Evolutionary conservation across 2,888 invertebrate genomes (phyloP).

Genomic region (Lottia scabra): DNA sequence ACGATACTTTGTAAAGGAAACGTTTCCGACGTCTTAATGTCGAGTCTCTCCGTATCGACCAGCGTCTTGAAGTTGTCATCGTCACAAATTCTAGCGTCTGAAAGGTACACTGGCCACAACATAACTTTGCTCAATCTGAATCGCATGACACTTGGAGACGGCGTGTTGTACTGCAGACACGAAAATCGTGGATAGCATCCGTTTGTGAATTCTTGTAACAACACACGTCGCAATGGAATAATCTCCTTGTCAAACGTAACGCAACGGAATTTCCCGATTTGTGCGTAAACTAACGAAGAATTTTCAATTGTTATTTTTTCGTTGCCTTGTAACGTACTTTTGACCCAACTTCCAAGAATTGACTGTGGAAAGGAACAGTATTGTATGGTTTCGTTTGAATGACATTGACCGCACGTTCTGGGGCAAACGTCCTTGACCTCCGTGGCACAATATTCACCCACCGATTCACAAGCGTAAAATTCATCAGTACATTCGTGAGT

Average conservation of each 20-base stretch:
- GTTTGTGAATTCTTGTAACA: constrained; percentile 32
- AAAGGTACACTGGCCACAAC: constrained; percentile 33
- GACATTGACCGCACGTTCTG: constrained; percentile 22
- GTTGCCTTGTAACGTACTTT: constrained; percentile 7
- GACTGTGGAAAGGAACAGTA: constrained; percentile 25
- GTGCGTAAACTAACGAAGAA: constrained; percentile 20
- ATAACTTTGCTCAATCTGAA: constrained; percentile 32
- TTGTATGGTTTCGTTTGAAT: constrained; percentile 1
- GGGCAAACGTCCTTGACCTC: constrained; percentile 20
- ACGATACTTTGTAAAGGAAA: constrained; percentile 29
- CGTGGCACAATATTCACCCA: constrained; percentile 19
- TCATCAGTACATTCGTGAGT: constrained; percentile 26
- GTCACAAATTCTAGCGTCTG: constrained; percentile 34
- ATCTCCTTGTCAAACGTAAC: constrained; percentile 28
- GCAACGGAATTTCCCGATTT: constrained; percentile 28
- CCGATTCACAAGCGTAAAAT: constrained; percentile 15
- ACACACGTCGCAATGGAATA: constrained; percentile 25
- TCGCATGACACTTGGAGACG: constrained; percentile 31
- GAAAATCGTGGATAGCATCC: constrained; percentile 42
- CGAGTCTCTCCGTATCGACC: constrained; percentile 28
- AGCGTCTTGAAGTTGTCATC: constrained; percentile 38
- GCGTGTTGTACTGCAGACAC: constrained; percentile 38
- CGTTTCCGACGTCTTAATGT: constrained; percentile 19
- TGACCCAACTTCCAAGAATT: constrained; percentile 28
- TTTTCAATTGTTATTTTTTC: constrained; percentile 20